A percentile compares a stretch with the other conserved stretches of the same genome.
phyloP scores from a whole-genome alignment of 2,888 invertebrate species.

The Amblyjoppa fuscipennis region DNA sequence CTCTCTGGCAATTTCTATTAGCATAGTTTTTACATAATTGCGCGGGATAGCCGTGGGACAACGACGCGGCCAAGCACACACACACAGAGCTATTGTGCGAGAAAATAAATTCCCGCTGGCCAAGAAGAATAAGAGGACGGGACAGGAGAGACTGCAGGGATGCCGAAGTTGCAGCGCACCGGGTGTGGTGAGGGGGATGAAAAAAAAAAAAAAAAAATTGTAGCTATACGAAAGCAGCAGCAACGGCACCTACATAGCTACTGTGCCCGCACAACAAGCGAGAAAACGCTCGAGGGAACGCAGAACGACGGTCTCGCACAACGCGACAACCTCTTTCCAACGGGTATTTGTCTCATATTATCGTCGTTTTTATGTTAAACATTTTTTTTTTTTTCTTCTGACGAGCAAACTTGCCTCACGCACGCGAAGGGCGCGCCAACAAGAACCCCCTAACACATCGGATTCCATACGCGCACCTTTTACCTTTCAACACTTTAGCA shows the following conservation, averaged over 20 bases:
- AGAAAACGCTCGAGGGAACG: slow-evolving; percentile 60
- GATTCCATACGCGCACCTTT: slow-evolving; percentile 19
- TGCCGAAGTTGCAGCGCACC: slow-evolving; percentile 37
- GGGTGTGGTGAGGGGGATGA: slow-evolving; percentile 29
- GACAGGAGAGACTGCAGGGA: slow-evolving; percentile 34
- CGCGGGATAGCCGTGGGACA: slow-evolving; percentile 69
- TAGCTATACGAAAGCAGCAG: slow-evolving; percentile 37
- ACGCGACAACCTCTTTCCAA: slow-evolving; percentile 44
- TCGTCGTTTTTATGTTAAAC: slow-evolving; percentile 32
- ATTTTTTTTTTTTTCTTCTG: slow-evolving; percentile 35
- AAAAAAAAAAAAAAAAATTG: slow-evolving; percentile 33
- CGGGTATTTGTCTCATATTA: slow-evolving; percentile 58
- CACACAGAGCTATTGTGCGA: slow-evolving; percentile 75
- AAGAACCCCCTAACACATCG: background rate
- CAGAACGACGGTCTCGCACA: slow-evolving; percentile 47
- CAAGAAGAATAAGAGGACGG: slow-evolving; percentile 64
- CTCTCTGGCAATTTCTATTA: slow-evolving; percentile 82
- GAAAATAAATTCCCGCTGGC: slow-evolving; percentile 76
- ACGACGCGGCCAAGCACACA: slow-evolving; percentile 68
- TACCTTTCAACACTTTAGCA: background rate
- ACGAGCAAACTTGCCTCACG: background rate
- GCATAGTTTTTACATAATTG: slow-evolving; percentile 84
- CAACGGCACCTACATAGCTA: slow-evolving; percentile 57
- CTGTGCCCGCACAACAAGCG: slow-evolving; percentile 56
- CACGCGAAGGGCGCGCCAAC: background rate